Evolutionary conservation across 1,140 invertebrate genomes (phyloP).

Genomic region (Neodiprion fabricii): DNA sequence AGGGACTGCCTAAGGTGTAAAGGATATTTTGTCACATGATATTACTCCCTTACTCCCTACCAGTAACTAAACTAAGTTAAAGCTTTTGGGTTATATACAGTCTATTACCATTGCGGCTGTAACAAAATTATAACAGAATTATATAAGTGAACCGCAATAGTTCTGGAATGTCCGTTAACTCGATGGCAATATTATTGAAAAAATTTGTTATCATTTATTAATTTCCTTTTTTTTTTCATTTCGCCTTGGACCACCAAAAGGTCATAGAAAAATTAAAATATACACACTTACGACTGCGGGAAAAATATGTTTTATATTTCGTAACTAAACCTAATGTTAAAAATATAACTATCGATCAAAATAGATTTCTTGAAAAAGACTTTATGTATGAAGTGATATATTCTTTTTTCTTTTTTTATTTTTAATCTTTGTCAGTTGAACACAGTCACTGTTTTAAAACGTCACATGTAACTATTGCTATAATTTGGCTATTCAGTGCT

Average conservation of each 20-base stretch:
- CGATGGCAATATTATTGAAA: background rate
- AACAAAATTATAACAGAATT: background rate
- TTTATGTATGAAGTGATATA: background rate
- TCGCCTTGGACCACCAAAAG: background rate
- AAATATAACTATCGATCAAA: constrained; percentile 6
- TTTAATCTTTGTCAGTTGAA: constrained; percentile 31
- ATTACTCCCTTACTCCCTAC: background rate
- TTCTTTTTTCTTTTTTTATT: background rate
- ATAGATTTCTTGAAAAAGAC: background rate
- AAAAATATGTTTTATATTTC: background rate
- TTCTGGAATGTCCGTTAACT: background rate
- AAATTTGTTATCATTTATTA: background rate
- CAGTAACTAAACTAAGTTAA: constrained; percentile 6
- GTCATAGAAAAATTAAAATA: background rate
- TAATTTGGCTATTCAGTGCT: constrained; percentile 7
- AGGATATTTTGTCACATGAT: constrained; percentile 18
- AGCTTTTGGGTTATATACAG: constrained; percentile 2
- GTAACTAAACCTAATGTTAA: background rate
- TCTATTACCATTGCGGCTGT: constrained; percentile 1
- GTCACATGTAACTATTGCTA: constrained; percentile 40
- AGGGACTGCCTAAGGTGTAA: constrained; percentile 18
- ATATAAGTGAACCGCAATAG: background rate
- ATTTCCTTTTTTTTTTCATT: background rate
- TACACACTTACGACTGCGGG: background rate
- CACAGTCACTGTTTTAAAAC: constrained; percentile 39